These are phyloP conservation scores for Neoaliturus tenellus DNA, from an alignment of 2,888 invertebrate genomes.

Conservation along the genomic window DNA sequence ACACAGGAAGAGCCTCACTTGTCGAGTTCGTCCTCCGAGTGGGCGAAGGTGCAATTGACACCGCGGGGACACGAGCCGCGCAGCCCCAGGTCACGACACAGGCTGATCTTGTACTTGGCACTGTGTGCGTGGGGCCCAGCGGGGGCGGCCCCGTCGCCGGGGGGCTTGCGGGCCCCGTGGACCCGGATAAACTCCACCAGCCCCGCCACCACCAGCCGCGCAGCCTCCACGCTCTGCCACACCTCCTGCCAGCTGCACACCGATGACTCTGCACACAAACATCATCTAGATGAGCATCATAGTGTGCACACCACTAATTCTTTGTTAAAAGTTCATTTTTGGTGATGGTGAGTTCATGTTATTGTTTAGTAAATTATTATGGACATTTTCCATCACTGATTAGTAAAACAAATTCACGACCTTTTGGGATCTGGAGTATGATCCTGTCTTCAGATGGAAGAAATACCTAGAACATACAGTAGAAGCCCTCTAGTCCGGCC, in stretches of 20 bases:
- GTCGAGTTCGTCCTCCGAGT: conserved; percentile 93
- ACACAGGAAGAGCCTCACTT: conserved; percentile 74
- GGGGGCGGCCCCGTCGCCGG: conserved; percentile 45
- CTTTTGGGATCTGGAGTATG: no score
- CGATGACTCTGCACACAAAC: conserved; percentile 74
- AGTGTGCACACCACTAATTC: no score
- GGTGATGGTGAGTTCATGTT: no score
- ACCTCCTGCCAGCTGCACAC: conserved; percentile 80
- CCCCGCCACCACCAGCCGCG: conserved; percentile 83
- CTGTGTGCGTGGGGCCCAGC: conserved; percentile 72
- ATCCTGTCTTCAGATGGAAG: no score
- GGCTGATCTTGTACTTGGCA: conserved; percentile 91
- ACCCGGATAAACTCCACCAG: conserved; percentile 86
- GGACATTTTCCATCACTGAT: no score
- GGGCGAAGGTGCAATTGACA: conserved; percentile 93
- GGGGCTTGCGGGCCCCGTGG: conserved; percentile 74
- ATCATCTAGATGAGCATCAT: no score
- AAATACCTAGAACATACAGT: no score
- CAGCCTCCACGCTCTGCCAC: conserved; percentile 81
- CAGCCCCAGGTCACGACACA: conserved; percentile 90
- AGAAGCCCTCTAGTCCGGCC: no score
- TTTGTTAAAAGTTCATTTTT: no score
- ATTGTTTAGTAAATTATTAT: no score
- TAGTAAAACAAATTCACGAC: no score
- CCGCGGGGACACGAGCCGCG: conserved; percentile 91